These are phyloP conservation scores for Haemorhous mexicanus DNA, from an alignment of 2,113 vertebrate genomes.

Conservation along the genomic window DNA sequence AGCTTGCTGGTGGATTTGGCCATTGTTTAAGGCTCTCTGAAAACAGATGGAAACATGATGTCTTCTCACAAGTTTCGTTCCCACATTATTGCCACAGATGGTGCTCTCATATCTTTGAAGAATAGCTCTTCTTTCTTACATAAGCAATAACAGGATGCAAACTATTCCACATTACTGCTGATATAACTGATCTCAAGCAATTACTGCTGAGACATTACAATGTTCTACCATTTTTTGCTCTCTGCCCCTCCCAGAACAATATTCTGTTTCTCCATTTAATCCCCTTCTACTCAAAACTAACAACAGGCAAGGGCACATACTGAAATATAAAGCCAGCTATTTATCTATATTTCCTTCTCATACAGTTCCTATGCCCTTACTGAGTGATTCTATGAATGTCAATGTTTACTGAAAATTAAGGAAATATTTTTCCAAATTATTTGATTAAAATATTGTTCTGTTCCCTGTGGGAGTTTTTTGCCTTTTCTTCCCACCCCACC, in stretches of 20 bases:
- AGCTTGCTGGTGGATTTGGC: neutral
- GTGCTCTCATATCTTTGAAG: slow-evolving; percentile 28
- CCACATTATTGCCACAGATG: slow-evolving; percentile 12
- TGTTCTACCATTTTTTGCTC: neutral
- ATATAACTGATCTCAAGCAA: slow-evolving; percentile 13
- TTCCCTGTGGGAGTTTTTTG: neutral
- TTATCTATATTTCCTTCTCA: neutral
- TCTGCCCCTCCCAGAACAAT: neutral
- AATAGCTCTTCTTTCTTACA: neutral
- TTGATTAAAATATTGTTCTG: neutral
- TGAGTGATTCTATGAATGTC: neutral
- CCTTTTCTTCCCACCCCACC: neutral
- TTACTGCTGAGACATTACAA: neutral
- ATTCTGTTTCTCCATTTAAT: neutral
- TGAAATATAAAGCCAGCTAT: neutral
- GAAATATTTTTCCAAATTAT: neutral
- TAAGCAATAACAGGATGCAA: slow-evolving; percentile 28
- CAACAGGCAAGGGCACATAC: neutral
- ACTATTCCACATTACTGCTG: slow-evolving; percentile 15
- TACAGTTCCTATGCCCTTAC: neutral
- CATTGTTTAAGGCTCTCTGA: slow-evolving; percentile 45
- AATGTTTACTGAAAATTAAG: neutral
- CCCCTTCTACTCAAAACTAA: neutral
- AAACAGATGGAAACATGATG: slow-evolving; percentile 53
- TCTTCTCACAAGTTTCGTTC: slow-evolving; percentile 10